Evolutionary conservation across 2,113 vertebrate species (phyloP), one percentile per base, ranked within the genome.

Genomic region (Urocitellus parryii): DNA sequence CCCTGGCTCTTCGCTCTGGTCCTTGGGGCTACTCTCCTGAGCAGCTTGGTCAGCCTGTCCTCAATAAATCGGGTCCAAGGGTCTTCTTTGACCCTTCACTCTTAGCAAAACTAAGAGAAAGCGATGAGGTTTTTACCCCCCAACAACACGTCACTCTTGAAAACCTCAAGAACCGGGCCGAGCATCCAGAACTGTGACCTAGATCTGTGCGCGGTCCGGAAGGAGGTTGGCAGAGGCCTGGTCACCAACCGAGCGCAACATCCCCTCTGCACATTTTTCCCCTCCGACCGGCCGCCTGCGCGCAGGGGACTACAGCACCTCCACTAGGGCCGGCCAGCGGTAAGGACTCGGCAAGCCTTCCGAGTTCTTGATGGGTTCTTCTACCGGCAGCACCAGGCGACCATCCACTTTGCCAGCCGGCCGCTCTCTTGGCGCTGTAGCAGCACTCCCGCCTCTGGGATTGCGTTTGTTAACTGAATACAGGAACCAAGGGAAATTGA

Each of bases 151-250:
- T 58, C 56, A 58, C 56, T 27, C 22, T 18, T 3, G 77, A 14
- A 65, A n/a, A 48, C 9, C 45, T 0, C 20, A 0, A 13, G 48
- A 10, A 45, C 29, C 4, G 0, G 34, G 29, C 10, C 18, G 7
- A 53, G n/a, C 18, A 34, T 9, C 73, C 79, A 37, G 42, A 51
- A 45, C 48, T 0, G 48, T 5, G 2, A 24, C 32, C 83, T 58
- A 5, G 3, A 1, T 14, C 65, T 27, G 65, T 1, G 72, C 4
- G 42, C 17, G 16, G 37, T 10, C 9, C 3, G 2, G 42, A 22
- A 56, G 0, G 29, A 32, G 5, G 20, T 53, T 20, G 0, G 29
- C 29, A 1, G 63, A 29, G 12, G 11, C 10, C 16, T 5, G 27
- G 29, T 42, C 37, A 16, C 58, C n/a, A 29, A 7, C 73, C 0